Evolutionary conservation across 2,888 invertebrate species (phyloP).

Genomic region (Lathronympha strigana): DNA sequence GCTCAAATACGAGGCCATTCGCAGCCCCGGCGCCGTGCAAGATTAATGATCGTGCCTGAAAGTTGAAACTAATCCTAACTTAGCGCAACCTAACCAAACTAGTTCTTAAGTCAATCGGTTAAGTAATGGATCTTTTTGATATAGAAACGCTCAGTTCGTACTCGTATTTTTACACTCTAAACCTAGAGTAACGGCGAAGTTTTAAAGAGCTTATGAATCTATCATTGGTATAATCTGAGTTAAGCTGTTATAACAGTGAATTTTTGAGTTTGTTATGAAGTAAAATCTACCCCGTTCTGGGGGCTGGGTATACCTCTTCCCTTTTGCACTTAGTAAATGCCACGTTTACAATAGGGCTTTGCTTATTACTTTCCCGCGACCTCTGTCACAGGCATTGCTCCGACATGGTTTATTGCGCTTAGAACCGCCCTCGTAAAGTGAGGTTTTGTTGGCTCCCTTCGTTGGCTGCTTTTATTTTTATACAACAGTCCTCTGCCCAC

Average conservation of each 20-base stretch:
- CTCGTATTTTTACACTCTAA: background rate
- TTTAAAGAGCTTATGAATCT: background rate
- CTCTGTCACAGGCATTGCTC: slow-evolving; percentile 8
- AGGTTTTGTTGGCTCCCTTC: background rate
- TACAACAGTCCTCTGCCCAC: background rate
- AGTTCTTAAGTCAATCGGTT: slow-evolving; percentile 36
- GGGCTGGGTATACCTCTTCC: background rate
- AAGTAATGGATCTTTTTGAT: slow-evolving; percentile 30
- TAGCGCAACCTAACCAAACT: slow-evolving; percentile 43
- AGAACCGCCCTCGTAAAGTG: slow-evolving; percentile 10
- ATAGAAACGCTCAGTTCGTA: background rate
- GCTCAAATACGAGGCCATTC: slow-evolving; percentile 17
- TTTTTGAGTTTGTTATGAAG: background rate
- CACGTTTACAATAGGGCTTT: background rate
- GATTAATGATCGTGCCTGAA: slow-evolving; percentile 73
- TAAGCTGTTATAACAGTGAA: background rate
- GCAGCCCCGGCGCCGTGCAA: slow-evolving; percentile 49
- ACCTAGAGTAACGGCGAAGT: background rate
- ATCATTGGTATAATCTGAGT: no score
- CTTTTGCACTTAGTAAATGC: background rate
- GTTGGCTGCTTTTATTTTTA: background rate
- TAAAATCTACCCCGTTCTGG: background rate
- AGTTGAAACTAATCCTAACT: slow-evolving; percentile 71
- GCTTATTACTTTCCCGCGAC: background rate
- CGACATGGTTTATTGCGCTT: slow-evolving; percentile 9